A percentile compares a stretch with the other conserved stretches of the same genome.
phyloP scores from a whole-genome alignment of 2,113 vertebrate genomes.

The Pan paniscus region DNA sequence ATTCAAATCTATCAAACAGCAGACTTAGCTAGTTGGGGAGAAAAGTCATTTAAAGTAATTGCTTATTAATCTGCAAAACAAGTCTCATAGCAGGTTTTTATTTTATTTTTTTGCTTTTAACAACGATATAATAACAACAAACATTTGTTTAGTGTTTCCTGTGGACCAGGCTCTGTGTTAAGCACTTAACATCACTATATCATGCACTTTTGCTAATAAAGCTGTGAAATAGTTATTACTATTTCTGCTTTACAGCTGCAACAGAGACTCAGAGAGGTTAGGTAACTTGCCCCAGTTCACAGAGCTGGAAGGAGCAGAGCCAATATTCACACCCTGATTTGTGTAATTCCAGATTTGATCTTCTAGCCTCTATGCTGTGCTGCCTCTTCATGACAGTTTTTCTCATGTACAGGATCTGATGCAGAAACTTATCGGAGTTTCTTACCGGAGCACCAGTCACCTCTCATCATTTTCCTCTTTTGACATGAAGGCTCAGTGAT shows the following conservation, averaged over 20 bases:
- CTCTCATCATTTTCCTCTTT: neutral
- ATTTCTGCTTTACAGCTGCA: neutral
- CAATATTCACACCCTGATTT: neutral
- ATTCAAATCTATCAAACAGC: neutral
- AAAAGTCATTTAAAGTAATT: neutral
- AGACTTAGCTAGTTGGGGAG: neutral
- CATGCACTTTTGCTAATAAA: neutral
- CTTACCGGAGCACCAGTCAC: neutral
- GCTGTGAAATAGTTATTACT: neutral
- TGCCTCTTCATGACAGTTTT: neutral
- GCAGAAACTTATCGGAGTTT: neutral
- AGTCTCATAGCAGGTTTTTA: neutral
- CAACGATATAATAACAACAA: neutral
- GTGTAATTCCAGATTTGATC: neutral
- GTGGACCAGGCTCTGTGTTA: neutral
- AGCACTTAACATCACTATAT: neutral
- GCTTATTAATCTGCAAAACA: neutral
- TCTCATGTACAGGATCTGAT: neutral
- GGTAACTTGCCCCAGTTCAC: neutral
- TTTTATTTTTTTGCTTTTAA: neutral
- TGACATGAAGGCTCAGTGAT: neutral
- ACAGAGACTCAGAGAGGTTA: neutral
- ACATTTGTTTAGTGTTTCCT: neutral
- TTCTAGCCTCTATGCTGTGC: neutral
- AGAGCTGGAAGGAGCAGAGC: conserved; percentile 30